Base-by-base conservation (phyloP, 2,113 vertebrate genomes). In the Amblyopsis rosae region DNA sequence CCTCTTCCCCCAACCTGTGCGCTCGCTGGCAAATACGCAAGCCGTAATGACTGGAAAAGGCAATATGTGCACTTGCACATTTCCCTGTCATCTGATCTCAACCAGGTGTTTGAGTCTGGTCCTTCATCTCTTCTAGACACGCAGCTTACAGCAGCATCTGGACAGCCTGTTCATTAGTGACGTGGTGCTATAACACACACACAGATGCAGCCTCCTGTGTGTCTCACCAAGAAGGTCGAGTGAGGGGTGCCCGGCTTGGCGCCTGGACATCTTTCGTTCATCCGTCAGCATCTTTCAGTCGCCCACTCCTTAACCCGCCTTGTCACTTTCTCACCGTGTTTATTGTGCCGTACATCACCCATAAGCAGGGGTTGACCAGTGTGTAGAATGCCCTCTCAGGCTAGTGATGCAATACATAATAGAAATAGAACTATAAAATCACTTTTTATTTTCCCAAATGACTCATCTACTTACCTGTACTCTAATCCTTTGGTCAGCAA, bases 101-200 rank as follows among this genome's bases (percentile, higher is more conserved):
- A 57, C 85, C 87, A 87, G 85, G 81, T 89, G 90, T 85, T 87
- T 77, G 59, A 82, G 64, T 76, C 67, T 49, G 32, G 77, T 59
- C 77, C 80, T 67, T 74, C 87, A 87, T 83, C 77, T 70, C 81
- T 72, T 75, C 73, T 61, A 82, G 84, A 77, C 76, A 67, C 73
- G 75, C 79, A 8, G 66, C 76, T 72, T 77, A 68, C 73, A 47
- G 77, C 84, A 80, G 65, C 84, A 88, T 88, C 87, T 87, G 87
- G 85, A 88, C 19, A 65, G 73, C 61, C 75, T 79, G 82, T 50
- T 87, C 86, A 88, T 89, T 88, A 91, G 86, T 62, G 32, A 3
- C 11, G 13, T 64, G 17, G 47, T 51, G 35, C 74, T 74, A 69
- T 49, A 61, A 79, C 65, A 16, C 4, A 50, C 26, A 15, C 16